These are phyloP conservation scores for Onchidella celtica DNA, from an alignment of 2,888 invertebrate species.

Conservation along the genomic window DNA sequence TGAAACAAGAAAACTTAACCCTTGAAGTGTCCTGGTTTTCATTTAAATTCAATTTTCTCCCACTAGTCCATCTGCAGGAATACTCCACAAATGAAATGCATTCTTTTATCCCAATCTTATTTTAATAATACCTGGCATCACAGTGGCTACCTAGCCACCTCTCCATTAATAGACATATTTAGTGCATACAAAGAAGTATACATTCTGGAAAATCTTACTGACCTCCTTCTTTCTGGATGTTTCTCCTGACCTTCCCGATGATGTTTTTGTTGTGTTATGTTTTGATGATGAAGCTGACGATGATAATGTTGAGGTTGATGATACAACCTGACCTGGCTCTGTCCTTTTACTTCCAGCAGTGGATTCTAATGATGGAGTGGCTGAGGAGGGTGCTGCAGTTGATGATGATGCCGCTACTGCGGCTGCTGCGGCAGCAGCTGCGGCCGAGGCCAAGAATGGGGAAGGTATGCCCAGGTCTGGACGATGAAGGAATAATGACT, in stretches of 20 bases:
- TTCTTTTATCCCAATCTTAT: too few species aligned
- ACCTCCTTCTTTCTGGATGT: conserved; percentile 6
- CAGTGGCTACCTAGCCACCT: too few species aligned
- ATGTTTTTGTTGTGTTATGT: conserved; percentile 5
- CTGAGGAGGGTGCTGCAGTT: background rate
- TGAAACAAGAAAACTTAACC: too few species aligned
- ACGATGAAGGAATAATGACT: conserved; percentile 44
- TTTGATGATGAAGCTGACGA: conserved; percentile 30
- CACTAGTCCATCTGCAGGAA: too few species aligned
- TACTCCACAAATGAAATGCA: too few species aligned
- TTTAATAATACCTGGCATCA: too few species aligned
- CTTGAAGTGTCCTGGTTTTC: too few species aligned
- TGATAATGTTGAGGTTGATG: conserved; percentile 26
- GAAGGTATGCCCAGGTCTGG: conserved; percentile 40
- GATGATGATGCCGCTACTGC: conserved; percentile 1
- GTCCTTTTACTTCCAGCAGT: background rate
- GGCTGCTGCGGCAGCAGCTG: conserved; percentile 23
- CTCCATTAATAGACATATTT: too few species aligned
- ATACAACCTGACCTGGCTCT: conserved; percentile 28
- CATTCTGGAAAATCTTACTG: background rate
- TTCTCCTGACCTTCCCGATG: conserved; percentile 6
- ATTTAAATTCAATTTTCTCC: too few species aligned
- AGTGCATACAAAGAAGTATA: too few species aligned
- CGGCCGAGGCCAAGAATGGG: conserved; percentile 21
- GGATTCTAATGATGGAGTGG: conserved; percentile 7